Evolutionary conservation across 2,797 vertebrate genomes (phyloP).

Genomic region (Mastacembelus armatus): DNA sequence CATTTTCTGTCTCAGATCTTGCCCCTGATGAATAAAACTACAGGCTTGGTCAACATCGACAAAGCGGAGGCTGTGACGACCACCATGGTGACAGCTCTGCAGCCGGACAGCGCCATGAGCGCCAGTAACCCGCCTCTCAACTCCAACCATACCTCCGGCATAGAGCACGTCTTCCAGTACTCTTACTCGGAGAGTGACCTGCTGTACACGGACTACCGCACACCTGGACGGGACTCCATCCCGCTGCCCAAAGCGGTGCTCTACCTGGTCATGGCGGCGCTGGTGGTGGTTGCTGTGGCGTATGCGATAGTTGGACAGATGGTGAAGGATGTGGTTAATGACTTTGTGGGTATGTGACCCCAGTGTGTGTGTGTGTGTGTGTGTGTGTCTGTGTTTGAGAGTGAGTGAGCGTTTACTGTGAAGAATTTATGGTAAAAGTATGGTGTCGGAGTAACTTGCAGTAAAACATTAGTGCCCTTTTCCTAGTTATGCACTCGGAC

Average conservation of each 20-base stretch:
- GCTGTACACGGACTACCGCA: slow-evolving; percentile 87
- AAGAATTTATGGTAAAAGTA: too few relatives aligned
- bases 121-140: slow-evolving; percentile 84
- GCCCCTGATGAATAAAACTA: slow-evolving; percentile 89
- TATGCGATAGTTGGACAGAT: slow-evolving; percentile 92
- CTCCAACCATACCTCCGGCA: slow-evolving; percentile 87
- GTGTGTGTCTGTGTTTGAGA: too few relatives aligned
- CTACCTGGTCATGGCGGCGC: slow-evolving; percentile 91
- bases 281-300: slow-evolving; percentile 91
- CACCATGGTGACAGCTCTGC: slow-evolving; percentile 86
- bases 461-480: not conserved
- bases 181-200: slow-evolving; percentile 88
- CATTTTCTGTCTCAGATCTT: slow-evolving; percentile 89
- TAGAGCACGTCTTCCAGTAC: slow-evolving; percentile 89
- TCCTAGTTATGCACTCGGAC: not conserved
- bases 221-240: slow-evolving; percentile 84
- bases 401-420: too few relatives aligned
- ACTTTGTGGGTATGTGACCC: slow-evolving; percentile 86
- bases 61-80: slow-evolving; percentile 85
- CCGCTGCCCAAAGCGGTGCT: slow-evolving; percentile 91
- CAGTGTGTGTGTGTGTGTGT: slow-evolving; percentile 7
- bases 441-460: not conserved
- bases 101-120: slow-evolving; percentile 84
- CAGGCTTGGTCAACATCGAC: slow-evolving; percentile 82
- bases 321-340: slow-evolving; percentile 91